These are phyloP conservation scores for Labeo rohita DNA, from an alignment of 2,113 vertebrate species.

Conservation along the genomic window DNA sequence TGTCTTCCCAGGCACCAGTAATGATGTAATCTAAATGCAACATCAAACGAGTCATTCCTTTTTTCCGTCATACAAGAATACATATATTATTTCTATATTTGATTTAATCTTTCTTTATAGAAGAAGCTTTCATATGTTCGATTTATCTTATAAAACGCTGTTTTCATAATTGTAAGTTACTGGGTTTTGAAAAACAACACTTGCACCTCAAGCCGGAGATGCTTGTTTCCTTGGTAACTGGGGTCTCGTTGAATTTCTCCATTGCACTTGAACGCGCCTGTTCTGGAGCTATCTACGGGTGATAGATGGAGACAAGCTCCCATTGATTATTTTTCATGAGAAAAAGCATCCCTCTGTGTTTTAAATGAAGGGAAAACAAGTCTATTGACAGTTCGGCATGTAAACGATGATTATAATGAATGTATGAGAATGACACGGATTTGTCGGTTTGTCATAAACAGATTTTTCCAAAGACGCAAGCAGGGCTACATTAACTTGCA, in stretches of 20 bases:
- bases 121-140: not conserved
- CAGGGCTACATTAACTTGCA: not conserved
- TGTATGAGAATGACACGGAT: not conserved
- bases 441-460: slow-evolving; percentile 10
- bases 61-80: not conserved
- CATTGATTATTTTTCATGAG: slow-evolving; percentile 45
- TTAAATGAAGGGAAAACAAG: slow-evolving; percentile 31
- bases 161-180: slow-evolving; percentile 53
- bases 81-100: not conserved
- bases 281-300: slow-evolving; percentile 33
- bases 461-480: not conserved
- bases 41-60: not conserved
- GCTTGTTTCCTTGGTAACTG: slow-evolving; percentile 70
- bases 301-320: slow-evolving; percentile 44
- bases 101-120: not conserved
- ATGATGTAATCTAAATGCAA: slow-evolving; percentile 48
- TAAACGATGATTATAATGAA: not conserved
- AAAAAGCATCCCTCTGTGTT: slow-evolving; percentile 18
- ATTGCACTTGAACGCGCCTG: slow-evolving; percentile 45
- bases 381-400: not conserved
- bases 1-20: slow-evolving; percentile 24
- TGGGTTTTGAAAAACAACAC: slow-evolving; percentile 40
- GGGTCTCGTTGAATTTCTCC: slow-evolving; percentile 58
- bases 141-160: slow-evolving; percentile 19
- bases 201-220: slow-evolving; percentile 57